phyloP scores from a whole-genome alignment of 2,797 vertebrate genomes.

The Natrix natrix region DNA sequence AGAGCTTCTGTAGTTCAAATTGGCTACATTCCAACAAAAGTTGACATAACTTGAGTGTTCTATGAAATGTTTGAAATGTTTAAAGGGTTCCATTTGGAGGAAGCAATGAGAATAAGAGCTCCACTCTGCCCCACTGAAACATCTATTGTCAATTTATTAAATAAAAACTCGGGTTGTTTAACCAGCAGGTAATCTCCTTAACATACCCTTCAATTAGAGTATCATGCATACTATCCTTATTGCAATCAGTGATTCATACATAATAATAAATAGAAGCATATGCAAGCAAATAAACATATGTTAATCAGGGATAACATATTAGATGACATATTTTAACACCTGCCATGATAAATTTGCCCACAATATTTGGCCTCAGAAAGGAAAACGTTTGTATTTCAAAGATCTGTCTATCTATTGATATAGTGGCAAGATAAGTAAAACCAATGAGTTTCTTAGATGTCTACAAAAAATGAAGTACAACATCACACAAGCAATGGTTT shows the following conservation, averaged over 20 bases:
- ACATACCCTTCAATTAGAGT: background rate
- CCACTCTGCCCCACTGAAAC: background rate
- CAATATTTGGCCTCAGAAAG: background rate
- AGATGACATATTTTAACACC: background rate
- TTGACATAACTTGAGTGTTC: background rate
- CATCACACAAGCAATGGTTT: background rate
- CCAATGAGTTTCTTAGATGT: background rate
- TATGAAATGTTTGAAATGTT: background rate
- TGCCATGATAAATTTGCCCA: background rate
- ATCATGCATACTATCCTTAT: background rate
- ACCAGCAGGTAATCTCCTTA: background rate
- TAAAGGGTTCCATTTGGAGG: background rate
- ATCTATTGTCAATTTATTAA: background rate
- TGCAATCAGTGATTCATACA: background rate
- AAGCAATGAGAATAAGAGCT: background rate
- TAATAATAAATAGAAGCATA: background rate
- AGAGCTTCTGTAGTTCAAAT: background rate
- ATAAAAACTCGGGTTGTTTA: background rate
- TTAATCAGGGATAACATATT: background rate
- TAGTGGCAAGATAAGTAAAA: background rate
- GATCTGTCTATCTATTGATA: background rate
- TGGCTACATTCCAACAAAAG: background rate
- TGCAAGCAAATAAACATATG: background rate
- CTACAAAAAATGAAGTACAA: background rate
- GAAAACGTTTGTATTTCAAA: background rate